Conservation (phyloP, 1,140 invertebrate species). For the Diabrotica undecimpunctata region DNA sequence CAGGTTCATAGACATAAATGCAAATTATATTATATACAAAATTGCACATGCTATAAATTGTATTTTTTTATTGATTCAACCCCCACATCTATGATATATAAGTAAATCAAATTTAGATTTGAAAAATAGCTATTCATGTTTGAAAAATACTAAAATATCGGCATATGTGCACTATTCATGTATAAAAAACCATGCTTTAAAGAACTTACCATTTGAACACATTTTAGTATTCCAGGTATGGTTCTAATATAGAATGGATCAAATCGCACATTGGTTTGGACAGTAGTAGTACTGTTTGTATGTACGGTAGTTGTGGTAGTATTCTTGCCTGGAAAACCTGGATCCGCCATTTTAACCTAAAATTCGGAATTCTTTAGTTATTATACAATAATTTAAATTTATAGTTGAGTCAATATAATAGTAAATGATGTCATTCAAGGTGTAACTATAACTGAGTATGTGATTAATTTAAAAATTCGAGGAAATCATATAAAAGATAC, state of each 20-base stretch:
- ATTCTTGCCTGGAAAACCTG: slow-evolving; percentile 66
- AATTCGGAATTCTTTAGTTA: not conserved
- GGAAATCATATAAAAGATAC: not conserved
- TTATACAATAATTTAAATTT: not conserved
- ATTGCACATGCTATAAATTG: too few species aligned
- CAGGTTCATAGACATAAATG: too few species aligned
- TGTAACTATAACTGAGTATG: not conserved
- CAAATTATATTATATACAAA: too few species aligned
- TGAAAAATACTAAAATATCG: too few species aligned
- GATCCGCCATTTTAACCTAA: slow-evolving; percentile 54
- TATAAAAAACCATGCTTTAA: too few species aligned
- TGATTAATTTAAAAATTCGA: not conserved
- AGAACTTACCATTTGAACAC: slow-evolving; percentile 69
- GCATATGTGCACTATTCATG: too few species aligned
- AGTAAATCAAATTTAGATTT: too few species aligned
- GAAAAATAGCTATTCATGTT: too few species aligned
- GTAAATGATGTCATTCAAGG: not conserved
- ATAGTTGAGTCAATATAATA: not conserved
- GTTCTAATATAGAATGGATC: slow-evolving; percentile 68
- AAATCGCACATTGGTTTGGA: slow-evolving; percentile 67
- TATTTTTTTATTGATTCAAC: too few species aligned
- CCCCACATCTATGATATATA: too few species aligned
- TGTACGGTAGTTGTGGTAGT: slow-evolving; percentile 64
- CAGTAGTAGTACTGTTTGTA: slow-evolving; percentile 60
- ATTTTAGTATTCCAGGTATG: slow-evolving; percentile 73